These are phyloP conservation scores for Rallus limicola DNA, from an alignment of 2,113 vertebrate species.

Conservation along the genomic window DNA sequence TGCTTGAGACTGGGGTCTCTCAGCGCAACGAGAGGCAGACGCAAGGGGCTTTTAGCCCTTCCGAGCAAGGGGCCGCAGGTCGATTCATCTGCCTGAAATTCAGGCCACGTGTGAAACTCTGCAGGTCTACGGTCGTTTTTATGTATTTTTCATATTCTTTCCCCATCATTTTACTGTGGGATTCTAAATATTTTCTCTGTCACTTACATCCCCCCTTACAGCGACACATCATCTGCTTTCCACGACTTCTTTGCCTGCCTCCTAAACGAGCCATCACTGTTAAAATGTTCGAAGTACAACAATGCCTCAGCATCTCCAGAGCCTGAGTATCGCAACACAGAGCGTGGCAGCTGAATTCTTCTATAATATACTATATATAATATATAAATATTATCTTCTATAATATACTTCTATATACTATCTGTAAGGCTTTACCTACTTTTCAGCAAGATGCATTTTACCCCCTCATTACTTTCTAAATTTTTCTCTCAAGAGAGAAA, in stretches of 20 bases:
- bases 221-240: background rate
- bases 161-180: background rate
- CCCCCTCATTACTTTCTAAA: background rate
- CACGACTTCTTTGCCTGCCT: background rate
- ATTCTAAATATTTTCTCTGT: background rate
- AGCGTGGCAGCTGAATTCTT: background rate
- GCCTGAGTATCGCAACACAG: background rate
- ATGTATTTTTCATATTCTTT: background rate
- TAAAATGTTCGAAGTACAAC: background rate
- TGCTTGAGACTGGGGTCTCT: background rate
- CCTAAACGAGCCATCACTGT: background rate
- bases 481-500: background rate
- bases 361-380: background rate
- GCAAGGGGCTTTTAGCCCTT: background rate
- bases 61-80: background rate
- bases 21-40: background rate
- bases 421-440: no score
- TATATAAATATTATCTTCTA: no score
- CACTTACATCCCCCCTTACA: background rate
- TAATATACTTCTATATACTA: background rate
- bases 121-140: background rate
- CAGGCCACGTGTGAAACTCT: background rate
- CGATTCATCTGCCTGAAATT: background rate
- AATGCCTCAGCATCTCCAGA: background rate
- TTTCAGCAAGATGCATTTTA: no score